Evolutionary conservation across 2,888 invertebrate species (phyloP).

Genomic region (Amiota mariae): DNA sequence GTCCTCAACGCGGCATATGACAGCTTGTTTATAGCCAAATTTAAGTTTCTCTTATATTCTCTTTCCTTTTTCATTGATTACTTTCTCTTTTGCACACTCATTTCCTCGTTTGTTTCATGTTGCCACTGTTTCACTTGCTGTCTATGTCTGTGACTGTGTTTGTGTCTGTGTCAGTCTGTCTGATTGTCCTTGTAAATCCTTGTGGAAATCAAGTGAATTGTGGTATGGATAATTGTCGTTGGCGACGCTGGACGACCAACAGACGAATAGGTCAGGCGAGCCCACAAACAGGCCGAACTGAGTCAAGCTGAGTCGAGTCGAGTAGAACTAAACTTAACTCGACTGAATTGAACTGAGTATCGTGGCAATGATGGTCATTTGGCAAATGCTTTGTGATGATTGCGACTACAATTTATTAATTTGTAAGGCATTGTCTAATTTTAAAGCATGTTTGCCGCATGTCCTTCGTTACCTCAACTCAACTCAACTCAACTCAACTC

Average conservation of each 20-base stretch:
- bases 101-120: no score
- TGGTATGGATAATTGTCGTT: conserved; percentile 10
- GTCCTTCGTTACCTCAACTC: no score
- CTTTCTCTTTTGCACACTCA: no score
- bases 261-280: no score
- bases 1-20: neutral
- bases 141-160: neutral
- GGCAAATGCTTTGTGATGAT: neutral
- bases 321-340: no score
- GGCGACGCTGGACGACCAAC: no score
- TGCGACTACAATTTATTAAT: neutral
- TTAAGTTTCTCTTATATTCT: neutral
- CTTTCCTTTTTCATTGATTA: no score
- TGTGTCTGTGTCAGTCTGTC: conserved; percentile 9
- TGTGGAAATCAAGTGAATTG: conserved; percentile 60
- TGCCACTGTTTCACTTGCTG: no score
- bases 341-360: no score
- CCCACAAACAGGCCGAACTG: no score
- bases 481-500: no score
- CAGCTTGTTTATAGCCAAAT: conserved; percentile 12
- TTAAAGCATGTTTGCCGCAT: neutral
- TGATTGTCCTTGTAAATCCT: conserved; percentile 40
- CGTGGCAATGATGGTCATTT: neutral
- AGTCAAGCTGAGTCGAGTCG: no score
- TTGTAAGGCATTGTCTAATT: conserved; percentile 2